Evolutionary conservation across 1,140 invertebrate species (phyloP), one percentile per base, ranked within the genome.

Genomic region (Hycleus phaleratus): DNA sequence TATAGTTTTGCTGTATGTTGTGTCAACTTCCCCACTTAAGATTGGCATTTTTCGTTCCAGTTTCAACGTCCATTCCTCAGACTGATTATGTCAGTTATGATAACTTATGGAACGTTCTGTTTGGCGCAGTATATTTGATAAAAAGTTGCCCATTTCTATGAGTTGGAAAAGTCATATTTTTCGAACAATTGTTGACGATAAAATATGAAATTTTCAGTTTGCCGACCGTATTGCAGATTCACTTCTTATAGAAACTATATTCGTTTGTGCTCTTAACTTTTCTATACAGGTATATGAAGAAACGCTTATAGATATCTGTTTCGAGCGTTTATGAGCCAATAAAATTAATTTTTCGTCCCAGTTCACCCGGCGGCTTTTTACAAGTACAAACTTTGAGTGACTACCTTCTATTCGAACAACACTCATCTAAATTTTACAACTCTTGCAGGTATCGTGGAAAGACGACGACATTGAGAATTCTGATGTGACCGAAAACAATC

Each of bases 391-490:
- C 51, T 45, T 25, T 40, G 42, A 53, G 51, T 53, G 51, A 18
- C 18, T 18, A 18, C 18, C 18, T 18, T 18, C 18, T 32, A 32
- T 7, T 32, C 4, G 0, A 32, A 32, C 51, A 46, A 26, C 26
- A 44, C 43, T 50, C 56, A 57, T 57, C 56, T 57, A 57, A 49
- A 57, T 57, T 57, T 57, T 57, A 57, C 56, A 50, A 39, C 56
- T 45, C 48, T 57, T 57, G 48, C 49, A 57, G 56, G 56, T 57
- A 57, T 47, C 46, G 43, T 45, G 48, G 52, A 53, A 53, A 53
- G 51, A 53, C 51, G 51, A 46, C 51, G 32, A 46, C 45, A 46
- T 45, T 42, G 11, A 42, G 26, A 53, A 26, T 12, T 43, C 39
- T 40, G 56, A 49, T 32, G 56, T 18, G 18, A 18, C 18, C 18